phyloP scores from a whole-genome alignment of 2,888 invertebrate species.

The Noctua pronuba region DNA sequence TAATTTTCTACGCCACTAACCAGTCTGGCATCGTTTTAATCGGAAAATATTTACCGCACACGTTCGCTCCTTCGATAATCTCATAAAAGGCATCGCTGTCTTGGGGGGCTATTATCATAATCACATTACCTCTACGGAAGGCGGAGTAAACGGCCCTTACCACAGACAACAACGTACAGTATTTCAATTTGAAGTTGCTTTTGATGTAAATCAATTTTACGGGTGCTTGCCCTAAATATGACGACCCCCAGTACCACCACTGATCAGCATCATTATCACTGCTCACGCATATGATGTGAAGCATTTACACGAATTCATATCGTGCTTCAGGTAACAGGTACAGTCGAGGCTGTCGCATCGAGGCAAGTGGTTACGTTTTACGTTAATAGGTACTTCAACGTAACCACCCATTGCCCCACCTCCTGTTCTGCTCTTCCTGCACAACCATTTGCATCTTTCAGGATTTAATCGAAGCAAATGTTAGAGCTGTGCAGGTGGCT shows the following conservation, averaged over 20 bases:
- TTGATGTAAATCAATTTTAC: background rate
- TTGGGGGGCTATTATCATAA: constrained; percentile 45
- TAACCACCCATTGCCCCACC: background rate
- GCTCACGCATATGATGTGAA: background rate
- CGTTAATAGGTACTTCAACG: background rate
- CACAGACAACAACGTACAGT: background rate
- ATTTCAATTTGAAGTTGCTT: background rate
- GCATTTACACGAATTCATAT: background rate
- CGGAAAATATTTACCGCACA: constrained; percentile 30
- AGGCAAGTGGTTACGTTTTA: background rate
- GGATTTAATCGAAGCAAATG: background rate
- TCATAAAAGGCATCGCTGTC: constrained; percentile 41
- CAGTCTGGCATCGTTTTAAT: background rate
- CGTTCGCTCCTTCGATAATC: constrained; percentile 21
- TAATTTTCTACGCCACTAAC: background rate
- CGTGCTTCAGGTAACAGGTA: background rate
- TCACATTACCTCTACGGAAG: constrained; percentile 35
- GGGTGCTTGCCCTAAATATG: too few relatives aligned
- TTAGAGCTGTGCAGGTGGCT: too few relatives aligned
- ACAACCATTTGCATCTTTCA: background rate
- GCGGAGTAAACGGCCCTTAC: background rate
- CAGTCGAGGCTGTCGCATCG: background rate
- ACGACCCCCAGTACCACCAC: background rate
- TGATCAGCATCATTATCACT: too few relatives aligned
- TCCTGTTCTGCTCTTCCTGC: background rate